Percentiles rank a stretch among this genome's conserved stretches.
Evolutionary conservation across 2,888 invertebrate species (phyloP).

Genomic region (Troides helena): DNA sequence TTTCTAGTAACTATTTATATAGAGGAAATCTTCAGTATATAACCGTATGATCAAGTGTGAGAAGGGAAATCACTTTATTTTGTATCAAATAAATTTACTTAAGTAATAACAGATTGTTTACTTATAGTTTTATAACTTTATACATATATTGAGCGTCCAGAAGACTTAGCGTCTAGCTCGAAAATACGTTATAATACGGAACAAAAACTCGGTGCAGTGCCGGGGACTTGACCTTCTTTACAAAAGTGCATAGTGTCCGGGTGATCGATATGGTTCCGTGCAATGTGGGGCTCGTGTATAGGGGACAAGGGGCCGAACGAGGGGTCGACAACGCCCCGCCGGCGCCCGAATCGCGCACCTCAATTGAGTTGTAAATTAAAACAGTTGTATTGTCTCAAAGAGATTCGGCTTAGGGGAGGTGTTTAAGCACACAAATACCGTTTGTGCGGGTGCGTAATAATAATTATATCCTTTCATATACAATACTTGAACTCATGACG

Average conservation of each 20-base stretch:
- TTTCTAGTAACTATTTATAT: too few species aligned
- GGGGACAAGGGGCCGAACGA: constrained; percentile 42
- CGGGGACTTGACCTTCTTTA: constrained; percentile 35
- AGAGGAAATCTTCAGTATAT: too few species aligned
- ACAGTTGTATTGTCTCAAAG: constrained; percentile 35
- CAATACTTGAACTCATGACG: neutral
- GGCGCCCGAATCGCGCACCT: constrained; percentile 57
- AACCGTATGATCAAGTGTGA: too few species aligned
- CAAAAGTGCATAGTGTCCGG: constrained; percentile 51
- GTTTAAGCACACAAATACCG: constrained; percentile 18
- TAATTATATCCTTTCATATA: constrained; percentile 8
- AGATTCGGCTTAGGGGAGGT: constrained; percentile 24
- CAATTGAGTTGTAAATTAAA: constrained; percentile 48
- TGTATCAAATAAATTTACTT: too few species aligned
- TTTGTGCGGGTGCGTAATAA: constrained; percentile 11
- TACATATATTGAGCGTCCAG: too few species aligned
- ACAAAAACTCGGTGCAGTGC: constrained; percentile 20
- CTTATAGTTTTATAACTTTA: too few species aligned
- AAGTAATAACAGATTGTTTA: too few species aligned
- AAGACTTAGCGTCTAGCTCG: neutral
- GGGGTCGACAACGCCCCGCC: constrained; percentile 43
- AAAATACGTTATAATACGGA: constrained; percentile 9
- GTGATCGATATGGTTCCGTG: constrained; percentile 62
- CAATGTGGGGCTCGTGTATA: constrained; percentile 47
- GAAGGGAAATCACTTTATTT: too few species aligned